phyloP scores from a whole-genome alignment of 2,113 vertebrate genomes.

The Sebastes schlegelii region DNA sequence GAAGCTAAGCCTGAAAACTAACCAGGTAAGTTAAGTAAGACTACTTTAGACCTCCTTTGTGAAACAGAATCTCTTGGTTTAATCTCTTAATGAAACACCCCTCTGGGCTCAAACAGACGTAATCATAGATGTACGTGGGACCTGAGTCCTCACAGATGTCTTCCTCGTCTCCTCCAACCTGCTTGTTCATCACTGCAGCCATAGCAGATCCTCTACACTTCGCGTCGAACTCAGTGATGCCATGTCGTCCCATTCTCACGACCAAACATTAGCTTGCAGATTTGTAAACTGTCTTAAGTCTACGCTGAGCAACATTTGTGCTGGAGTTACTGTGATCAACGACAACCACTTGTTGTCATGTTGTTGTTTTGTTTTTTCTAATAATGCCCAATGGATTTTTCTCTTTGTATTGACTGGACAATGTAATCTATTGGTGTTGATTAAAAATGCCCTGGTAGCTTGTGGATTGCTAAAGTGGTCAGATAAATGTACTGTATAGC shows the following conservation, averaged over 20 bases:
- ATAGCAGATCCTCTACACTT: slow-evolving; percentile 47
- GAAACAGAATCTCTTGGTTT: background rate
- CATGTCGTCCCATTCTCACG: slow-evolving; percentile 31
- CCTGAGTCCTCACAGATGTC: slow-evolving; percentile 65
- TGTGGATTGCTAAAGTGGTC: slow-evolving; percentile 84
- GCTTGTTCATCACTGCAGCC: slow-evolving; percentile 58
- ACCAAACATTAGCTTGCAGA: slow-evolving; percentile 62
- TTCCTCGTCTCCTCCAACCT: slow-evolving; percentile 71
- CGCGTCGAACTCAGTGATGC: slow-evolving; percentile 44
- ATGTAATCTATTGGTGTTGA: slow-evolving; percentile 82
- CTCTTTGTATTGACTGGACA: slow-evolving; percentile 81
- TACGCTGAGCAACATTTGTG: slow-evolving; percentile 65
- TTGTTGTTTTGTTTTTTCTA: slow-evolving; percentile 57
- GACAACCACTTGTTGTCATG: slow-evolving; percentile 62
- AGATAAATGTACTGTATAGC: slow-evolving; percentile 84
- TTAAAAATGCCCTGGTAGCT: slow-evolving; percentile 83
- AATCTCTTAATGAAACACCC: slow-evolving; percentile 30
- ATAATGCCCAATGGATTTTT: slow-evolving; percentile 72
- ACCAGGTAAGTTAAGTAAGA: background rate
- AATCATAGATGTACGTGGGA: slow-evolving; percentile 46
- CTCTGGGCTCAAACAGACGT: slow-evolving; percentile 34
- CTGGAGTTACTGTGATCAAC: slow-evolving; percentile 76
- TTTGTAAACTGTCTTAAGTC: slow-evolving; percentile 58
- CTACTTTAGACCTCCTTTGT: background rate
- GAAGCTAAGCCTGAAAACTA: background rate